Evolutionary conservation across 2,888 invertebrate genomes (phyloP), one percentile per base, ranked within the genome.

Genomic region (Neuroscelio doddi): DNA sequence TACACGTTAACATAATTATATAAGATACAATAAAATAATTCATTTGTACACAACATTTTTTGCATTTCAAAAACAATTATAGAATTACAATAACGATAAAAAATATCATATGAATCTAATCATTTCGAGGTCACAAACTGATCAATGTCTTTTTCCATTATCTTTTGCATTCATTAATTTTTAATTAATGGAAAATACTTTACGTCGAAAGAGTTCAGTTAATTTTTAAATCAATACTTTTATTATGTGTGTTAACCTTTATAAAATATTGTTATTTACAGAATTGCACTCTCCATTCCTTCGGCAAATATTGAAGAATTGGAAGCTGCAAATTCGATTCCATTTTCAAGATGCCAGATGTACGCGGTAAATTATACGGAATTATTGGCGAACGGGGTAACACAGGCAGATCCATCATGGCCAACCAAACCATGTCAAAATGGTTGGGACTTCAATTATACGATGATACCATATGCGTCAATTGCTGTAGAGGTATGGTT

Each of bases 401-500:
- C 84, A 3, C 86, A 87, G 16, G 88, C 91, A 0, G 88, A 93
- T 78, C 87, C 90, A 9, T 87, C 88, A 12, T 94, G 94, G 94
- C 88, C 91, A 0, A 86, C 86, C 0, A 85, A 89, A 0, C 86
- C 89, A 0, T 95, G 95, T 75, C 86, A 86, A 51, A 71, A 89
- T 66, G 94, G 94, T 8, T 96, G 94, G 95, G 91, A 91, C 65
- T 96, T 93, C 81, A 92, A 95, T 78, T 88, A 87, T 63, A 91
- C 91, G 0, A 93, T 93, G 78, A 89, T 94, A 42, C 95, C 95
- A 0, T 94, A 95, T 76, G 86, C 89, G 5, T 95, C 96, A 2
- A 92, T 96, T 41, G 93, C 95, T 17, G 92, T 94, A 0, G 92
- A 96, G 88, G 94, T 94, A 39, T 21, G n/a, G n/a, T n/a, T n/a